These are phyloP conservation scores for Probaryconus sp. DNA, from an alignment of 1,140 invertebrate species.

Conservation along the genomic window DNA sequence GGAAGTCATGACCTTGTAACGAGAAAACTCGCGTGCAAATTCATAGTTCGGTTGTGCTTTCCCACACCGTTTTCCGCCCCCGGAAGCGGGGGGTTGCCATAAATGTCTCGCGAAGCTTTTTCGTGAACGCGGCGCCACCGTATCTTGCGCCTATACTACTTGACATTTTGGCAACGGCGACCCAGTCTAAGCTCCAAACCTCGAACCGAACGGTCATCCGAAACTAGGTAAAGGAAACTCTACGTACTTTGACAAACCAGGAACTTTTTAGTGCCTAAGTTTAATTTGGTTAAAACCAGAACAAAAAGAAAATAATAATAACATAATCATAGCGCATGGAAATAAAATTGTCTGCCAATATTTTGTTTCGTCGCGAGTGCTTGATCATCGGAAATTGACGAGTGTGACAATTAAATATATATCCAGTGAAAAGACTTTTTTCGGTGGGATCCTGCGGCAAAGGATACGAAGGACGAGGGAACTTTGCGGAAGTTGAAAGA, in stretches of 20 bases:
- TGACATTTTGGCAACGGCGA: slow-evolving; percentile 73
- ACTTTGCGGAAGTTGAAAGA: too few species aligned
- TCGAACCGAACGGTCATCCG: slow-evolving; percentile 78
- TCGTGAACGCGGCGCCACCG: slow-evolving; percentile 69
- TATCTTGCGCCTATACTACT: slow-evolving; percentile 74
- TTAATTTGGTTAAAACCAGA: too few species aligned
- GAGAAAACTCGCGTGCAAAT: slow-evolving; percentile 45
- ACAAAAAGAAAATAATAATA: too few species aligned
- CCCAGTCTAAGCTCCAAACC: slow-evolving; percentile 77
- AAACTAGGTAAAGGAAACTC: slow-evolving; percentile 75
- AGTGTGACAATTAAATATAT: too few species aligned
- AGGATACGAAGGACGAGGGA: too few species aligned
- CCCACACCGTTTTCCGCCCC: slow-evolving; percentile 55
- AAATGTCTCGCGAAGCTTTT: slow-evolving; percentile 71
- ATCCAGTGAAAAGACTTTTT: too few species aligned
- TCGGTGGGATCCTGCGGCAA: too few species aligned
- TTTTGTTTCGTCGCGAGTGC: too few species aligned
- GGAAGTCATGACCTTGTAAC: slow-evolving; percentile 56
- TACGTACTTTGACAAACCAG: slow-evolving; percentile 10
- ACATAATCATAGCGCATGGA: too few species aligned
- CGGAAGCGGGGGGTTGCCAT: slow-evolving; percentile 72
- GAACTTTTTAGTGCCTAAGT: too few species aligned
- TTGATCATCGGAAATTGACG: too few species aligned
- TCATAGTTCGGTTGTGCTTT: slow-evolving; percentile 31
- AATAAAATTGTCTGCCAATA: too few species aligned